Conservation (phyloP, 1,140 invertebrate genomes). For the Drosophila sp. region DNA sequence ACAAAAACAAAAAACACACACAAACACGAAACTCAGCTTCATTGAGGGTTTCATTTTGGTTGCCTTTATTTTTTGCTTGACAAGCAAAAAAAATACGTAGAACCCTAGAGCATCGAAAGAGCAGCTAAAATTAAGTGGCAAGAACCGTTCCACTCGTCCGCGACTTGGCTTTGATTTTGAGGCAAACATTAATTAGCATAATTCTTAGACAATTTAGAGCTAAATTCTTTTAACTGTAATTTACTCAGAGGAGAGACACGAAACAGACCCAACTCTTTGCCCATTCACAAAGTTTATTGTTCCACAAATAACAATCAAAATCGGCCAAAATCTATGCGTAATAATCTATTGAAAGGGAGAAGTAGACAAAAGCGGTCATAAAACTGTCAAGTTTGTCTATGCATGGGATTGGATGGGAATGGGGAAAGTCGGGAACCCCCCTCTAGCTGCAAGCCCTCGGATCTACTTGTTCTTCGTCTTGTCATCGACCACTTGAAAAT, state of each 20-base stretch:
- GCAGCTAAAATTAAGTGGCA: neutral
- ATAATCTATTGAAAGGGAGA: constrained; percentile 42
- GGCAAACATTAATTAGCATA: constrained; percentile 4
- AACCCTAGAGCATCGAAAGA: neutral
- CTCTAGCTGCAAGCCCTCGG: too few species aligned
- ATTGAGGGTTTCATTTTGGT: neutral
- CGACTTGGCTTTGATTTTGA: neutral
- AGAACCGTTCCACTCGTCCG: neutral
- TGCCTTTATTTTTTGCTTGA: neutral
- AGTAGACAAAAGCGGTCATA: neutral
- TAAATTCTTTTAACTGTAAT: constrained; percentile 8
- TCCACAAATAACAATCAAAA: constrained; percentile 45
- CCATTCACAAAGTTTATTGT: constrained; percentile 73
- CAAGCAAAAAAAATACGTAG: neutral
- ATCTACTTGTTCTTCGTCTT: neutral
- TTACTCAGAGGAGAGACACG: neutral
- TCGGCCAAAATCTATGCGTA: constrained; percentile 35
- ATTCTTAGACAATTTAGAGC: neutral
- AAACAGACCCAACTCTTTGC: constrained; percentile 22
- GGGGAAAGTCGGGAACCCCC: too few species aligned
- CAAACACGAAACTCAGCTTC: constrained; percentile 2
- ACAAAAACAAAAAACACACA: constrained; percentile 13
- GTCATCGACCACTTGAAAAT: constrained; percentile 11
- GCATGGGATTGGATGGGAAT: too few species aligned
- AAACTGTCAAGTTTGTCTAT: constrained; percentile 18